Conservation (phyloP, 2,113 vertebrate genomes). For the Coryphaenoides rupestris region DNA sequence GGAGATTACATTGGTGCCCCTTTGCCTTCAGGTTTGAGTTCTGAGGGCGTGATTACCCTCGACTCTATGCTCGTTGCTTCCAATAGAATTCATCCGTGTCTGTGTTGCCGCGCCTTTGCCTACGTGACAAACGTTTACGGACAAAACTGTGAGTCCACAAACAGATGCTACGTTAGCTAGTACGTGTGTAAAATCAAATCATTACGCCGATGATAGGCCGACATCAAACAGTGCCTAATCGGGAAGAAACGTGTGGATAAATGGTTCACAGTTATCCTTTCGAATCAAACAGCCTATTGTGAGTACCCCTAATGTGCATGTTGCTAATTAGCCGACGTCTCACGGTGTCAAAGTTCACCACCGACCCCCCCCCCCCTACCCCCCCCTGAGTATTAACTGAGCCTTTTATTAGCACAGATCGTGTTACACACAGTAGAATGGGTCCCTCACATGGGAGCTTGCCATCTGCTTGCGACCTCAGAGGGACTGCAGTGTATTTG, state of each 20-base stretch:
- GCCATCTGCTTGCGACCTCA: conserved; percentile 43
- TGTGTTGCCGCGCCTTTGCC: conserved; percentile 2
- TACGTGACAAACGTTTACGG: too few species aligned
- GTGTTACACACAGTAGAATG: conserved; percentile 17
- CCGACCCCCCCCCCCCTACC: too few species aligned
- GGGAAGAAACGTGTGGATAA: too few species aligned
- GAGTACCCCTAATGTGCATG: conserved; percentile 22
- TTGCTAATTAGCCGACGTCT: conserved; percentile 18
- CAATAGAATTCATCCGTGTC: background rate
- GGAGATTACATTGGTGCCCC: conserved; percentile 47
- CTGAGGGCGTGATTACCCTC: conserved; percentile 9
- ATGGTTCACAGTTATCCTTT: conserved; percentile 13
- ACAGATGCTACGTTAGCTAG: too few species aligned
- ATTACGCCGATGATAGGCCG: too few species aligned
- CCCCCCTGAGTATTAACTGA: conserved; percentile 31
- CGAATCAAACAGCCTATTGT: conserved; percentile 38
- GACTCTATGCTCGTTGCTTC: too few species aligned
- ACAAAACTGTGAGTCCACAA: too few species aligned
- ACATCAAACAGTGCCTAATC: too few species aligned
- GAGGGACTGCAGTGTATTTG: too few species aligned
- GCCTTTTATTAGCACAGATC: conserved; percentile 41
- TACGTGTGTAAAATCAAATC: too few species aligned
- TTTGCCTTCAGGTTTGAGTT: conserved; percentile 25
- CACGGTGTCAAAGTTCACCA: conserved; percentile 24
- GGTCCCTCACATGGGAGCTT: conserved; percentile 45